Evolutionary conservation across 2,888 invertebrate genomes (phyloP).

Genomic region (Ptychoptera contaminata): DNA sequence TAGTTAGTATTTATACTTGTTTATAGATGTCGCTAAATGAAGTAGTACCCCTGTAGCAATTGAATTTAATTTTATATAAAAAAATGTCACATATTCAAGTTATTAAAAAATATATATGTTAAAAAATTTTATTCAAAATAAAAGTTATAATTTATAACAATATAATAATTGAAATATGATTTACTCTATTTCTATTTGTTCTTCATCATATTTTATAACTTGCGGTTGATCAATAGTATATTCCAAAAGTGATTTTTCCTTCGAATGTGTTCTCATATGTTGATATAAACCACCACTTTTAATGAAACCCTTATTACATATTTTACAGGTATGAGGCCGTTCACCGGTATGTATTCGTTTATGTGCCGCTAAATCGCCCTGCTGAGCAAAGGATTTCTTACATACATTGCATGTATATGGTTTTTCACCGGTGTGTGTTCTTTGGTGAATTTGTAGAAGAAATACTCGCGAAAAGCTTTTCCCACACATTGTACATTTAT

Average conservation of each 20-base stretch:
- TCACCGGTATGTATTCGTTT: constrained; percentile 14
- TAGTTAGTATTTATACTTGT: too few species aligned
- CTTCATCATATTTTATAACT: too few species aligned
- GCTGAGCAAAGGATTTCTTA: constrained; percentile 13
- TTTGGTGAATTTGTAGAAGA: constrained; percentile 14
- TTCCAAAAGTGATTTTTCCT: background rate
- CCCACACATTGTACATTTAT: constrained; percentile 21
- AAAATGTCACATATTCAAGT: too few species aligned
- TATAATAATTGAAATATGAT: too few species aligned
- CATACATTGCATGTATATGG: constrained; percentile 9
- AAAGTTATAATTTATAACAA: too few species aligned
- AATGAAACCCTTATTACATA: constrained; percentile 13
- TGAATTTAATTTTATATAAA: too few species aligned
- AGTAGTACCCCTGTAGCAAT: too few species aligned
- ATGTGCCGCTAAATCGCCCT: constrained; percentile 13
- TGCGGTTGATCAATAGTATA: background rate
- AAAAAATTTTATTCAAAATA: too few species aligned
- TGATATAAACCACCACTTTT: background rate
- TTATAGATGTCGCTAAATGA: too few species aligned
- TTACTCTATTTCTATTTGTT: too few species aligned
- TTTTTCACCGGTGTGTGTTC: constrained; percentile 8
- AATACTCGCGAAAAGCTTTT: constrained; percentile 23
- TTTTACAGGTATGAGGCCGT: constrained; percentile 12
- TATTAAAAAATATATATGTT: too few species aligned
- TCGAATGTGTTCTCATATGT: background rate